Evolutionary conservation across 2,888 invertebrate species (phyloP), one percentile per base, ranked within the genome.

Genomic region (Ormyrus pomaceus): DNA sequence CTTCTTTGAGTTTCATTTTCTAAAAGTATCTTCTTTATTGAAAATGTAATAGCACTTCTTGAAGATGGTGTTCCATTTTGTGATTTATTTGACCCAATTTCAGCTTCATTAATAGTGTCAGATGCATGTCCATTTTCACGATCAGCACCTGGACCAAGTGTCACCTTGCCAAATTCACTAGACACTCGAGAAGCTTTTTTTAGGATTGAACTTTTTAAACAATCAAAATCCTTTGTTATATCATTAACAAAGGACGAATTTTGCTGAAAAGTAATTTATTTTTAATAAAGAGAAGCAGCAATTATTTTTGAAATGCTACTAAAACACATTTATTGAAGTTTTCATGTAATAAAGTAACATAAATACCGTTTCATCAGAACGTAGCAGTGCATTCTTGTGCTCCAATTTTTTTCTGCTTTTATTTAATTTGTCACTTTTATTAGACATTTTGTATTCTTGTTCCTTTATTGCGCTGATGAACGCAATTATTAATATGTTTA

Each of bases 171-270:
- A 1, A 93, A 89, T 55, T 88, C 86, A 3, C 91, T 91, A 80
- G 93, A 93, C 48, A 94, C 91, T 85, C 91, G 90, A 19, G 92
- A 92, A 5, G 93, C 93, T 87, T 94, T 94, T 56, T 91, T 92
- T 46, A 94, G 87, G 6, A 93, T 93, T 4, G 94, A 93, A 79
- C 93, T 90, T 84, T 94, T 93, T 66, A 94, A 87, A 84, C 91
- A 91, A 76, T 92, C 92, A 85, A 93, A 91, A 62, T 89, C 89
- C 13, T 86, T 86, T 13, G 87, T 83, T n/a, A 90, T 84, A 45
- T 89, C 86, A 46, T 86, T 86, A 84, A 89, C 13, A n/a, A 5
- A 11, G n/a, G 55, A 11, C 7, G 56, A 59, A 34, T 73, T 69
- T 48, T 2, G 13, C 74, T 68, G 45, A 19, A 77, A 77, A 65